Percentiles rank a stretch among this genome's conserved stretches.
phyloP scores from a whole-genome alignment of 1,140 invertebrate species.

The Metaphire vulgaris region DNA sequence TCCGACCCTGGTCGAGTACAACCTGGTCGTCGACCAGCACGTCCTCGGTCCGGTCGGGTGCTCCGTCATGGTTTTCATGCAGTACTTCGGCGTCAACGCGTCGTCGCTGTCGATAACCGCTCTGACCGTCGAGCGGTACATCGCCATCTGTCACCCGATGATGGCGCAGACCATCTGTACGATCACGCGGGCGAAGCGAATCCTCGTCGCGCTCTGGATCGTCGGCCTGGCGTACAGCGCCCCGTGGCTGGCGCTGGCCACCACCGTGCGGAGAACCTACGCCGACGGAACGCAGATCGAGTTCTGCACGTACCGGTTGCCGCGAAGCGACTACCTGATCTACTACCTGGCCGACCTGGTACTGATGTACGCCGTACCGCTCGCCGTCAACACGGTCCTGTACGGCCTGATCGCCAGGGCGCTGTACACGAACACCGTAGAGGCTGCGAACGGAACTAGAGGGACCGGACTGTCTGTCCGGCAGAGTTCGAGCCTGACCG shows the following conservation, averaged over 20 bases:
- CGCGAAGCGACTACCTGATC: conserved; percentile 52
- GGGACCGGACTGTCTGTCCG: conserved; percentile 30
- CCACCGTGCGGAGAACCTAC: conserved; percentile 28
- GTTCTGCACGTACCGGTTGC: conserved; percentile 53
- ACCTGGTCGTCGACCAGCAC: conserved; percentile 52
- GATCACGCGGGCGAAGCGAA: conserved; percentile 54
- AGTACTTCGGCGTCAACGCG: conserved; percentile 67
- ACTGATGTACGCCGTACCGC: conserved; percentile 56
- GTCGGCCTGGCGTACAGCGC: conserved; percentile 56
- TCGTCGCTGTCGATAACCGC: conserved; percentile 85
- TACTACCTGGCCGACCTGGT: conserved; percentile 56
- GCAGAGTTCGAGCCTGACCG: neutral
- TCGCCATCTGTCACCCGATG: conserved; percentile 75
- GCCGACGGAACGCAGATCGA: conserved; percentile 38
- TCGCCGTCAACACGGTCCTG: conserved; percentile 47
- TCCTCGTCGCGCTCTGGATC: conserved; percentile 54
- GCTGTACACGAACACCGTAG: conserved; percentile 38
- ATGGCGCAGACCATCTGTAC: conserved; percentile 57
- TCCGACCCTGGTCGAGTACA: conserved; percentile 59
- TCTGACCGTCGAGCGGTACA: conserved; percentile 88
- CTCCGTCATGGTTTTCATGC: conserved; percentile 57
- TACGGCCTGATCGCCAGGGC: conserved; percentile 55
- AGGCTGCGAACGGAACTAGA: conserved; percentile 35
- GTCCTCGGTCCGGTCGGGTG: conserved; percentile 58
- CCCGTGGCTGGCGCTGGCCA: conserved; percentile 57